Conservation (phyloP, 2,113 vertebrate species). For the Ornithorhynchus anatinus region DNA sequence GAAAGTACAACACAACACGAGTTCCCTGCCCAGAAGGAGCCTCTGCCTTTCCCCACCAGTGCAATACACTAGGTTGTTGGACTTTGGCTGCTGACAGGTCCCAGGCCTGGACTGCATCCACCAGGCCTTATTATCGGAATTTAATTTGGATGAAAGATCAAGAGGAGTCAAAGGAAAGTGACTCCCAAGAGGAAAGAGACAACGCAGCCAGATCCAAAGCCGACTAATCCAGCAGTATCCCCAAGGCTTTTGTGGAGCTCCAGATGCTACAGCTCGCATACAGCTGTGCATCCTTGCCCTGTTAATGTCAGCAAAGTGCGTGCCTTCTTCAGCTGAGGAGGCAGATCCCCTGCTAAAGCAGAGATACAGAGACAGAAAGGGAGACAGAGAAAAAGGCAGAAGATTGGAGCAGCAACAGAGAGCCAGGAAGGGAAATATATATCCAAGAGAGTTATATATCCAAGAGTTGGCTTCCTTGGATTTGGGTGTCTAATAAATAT, state of each 20-base stretch:
- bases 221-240: conserved; percentile 52
- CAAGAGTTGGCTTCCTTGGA: no score
- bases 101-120: conserved; percentile 18
- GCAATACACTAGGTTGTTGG: no score
- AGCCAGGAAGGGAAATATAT: no score
- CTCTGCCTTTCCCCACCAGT: no score
- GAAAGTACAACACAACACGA: no score
- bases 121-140: conserved; percentile 38
- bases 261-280: conserved; percentile 21
- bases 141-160: conserved; percentile 52
- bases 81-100: neutral
- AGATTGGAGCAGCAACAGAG: no score
- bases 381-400: neutral
- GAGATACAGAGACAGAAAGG: neutral
- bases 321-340: neutral
- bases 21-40: no score
- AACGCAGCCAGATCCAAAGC: conserved; percentile 15
- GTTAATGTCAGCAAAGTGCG: neutral
- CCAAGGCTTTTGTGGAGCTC: conserved; percentile 29
- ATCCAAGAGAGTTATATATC: no score
- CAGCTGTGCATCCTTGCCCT: conserved; percentile 17
- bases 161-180: conserved; percentile 52
- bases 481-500: no score
- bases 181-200: conserved; percentile 46
- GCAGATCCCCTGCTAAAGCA: neutral